phyloP scores from a whole-genome alignment of 92 coral and sea anemone species.

The Paramuricea clavata region DNA sequence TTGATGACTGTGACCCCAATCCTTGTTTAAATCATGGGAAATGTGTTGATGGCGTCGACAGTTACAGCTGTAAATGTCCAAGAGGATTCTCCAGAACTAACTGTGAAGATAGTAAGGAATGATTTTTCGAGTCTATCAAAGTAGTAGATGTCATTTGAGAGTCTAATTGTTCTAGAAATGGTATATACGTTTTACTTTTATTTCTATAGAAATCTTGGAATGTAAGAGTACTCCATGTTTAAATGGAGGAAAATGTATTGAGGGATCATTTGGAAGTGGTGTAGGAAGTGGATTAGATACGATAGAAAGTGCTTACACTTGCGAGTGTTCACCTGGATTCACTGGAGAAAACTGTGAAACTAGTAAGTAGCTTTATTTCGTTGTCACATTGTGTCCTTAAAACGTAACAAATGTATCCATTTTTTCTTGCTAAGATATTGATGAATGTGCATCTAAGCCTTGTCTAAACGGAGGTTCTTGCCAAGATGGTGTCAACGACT shows the following conservation, averaged over 20 bases:
- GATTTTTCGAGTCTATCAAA: neutral
- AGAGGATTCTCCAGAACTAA: constrained; percentile 3
- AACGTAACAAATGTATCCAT: too few relatives aligned
- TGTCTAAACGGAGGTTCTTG: constrained; percentile 35
- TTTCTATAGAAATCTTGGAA: constrained; percentile 5
- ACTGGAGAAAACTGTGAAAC: constrained; percentile 29
- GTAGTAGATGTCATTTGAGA: too few relatives aligned
- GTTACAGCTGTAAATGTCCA: constrained; percentile 18
- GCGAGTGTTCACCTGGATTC: constrained; percentile 6
- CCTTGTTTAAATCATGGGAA: constrained; percentile 19
- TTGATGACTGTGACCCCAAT: constrained; percentile 15
- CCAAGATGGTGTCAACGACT: constrained; percentile 36
- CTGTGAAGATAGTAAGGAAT: constrained; percentile 22
- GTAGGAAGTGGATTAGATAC: constrained; percentile 33
- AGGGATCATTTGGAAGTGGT: constrained; percentile 32
- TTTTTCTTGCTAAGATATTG: constrained; percentile 19
- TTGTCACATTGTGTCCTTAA: neutral
- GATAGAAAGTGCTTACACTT: constrained; percentile 29
- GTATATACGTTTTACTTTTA: too few relatives aligned
- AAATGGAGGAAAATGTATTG: constrained; percentile 7
- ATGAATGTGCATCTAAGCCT: constrained; percentile 24
- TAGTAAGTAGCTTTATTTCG: neutral
- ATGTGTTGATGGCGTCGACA: constrained; percentile 31
- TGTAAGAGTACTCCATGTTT: constrained; percentile 13
- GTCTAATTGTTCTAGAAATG: too few relatives aligned